These are phyloP conservation scores for Discoglossus pictus DNA, from an alignment of 2,797 vertebrate genomes.

Conservation along the genomic window DNA sequence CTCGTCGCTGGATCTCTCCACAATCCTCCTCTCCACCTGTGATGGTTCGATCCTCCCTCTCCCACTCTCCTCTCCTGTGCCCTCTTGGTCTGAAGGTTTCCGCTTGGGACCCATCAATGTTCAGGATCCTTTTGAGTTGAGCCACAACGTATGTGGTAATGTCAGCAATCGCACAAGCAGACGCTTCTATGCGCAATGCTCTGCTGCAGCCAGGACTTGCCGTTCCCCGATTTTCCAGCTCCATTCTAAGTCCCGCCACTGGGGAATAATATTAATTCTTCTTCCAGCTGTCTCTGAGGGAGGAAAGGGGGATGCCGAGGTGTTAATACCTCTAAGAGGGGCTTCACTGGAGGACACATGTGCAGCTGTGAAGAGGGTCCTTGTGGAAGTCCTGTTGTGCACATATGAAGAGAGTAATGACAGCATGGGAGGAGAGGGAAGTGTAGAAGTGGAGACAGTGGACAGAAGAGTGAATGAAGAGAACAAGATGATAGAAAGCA, in stretches of 20 bases:
- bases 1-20: conserved; percentile 76
- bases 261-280: conserved; percentile 87
- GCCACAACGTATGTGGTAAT: conserved; percentile 90
- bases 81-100: conserved; percentile 54
- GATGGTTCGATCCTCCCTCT: conserved; percentile 71
- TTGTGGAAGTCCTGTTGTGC: conserved; percentile 40
- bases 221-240: conserved; percentile 84
- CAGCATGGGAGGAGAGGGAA: neutral
- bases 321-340: conserved; percentile 6
- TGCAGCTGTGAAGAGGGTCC: conserved; percentile 20
- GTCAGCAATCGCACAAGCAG: conserved; percentile 72
- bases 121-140: conserved; percentile 89
- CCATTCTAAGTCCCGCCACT: conserved; percentile 78
- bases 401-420: neutral
- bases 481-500: neutral
- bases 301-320: neutral
- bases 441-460: too few relatives aligned
- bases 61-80: conserved; percentile 11
- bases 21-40: conserved; percentile 74
- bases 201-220: conserved; percentile 80
- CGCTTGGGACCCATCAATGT: conserved; percentile 79
- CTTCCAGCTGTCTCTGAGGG: conserved; percentile 19
- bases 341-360: conserved; percentile 2
- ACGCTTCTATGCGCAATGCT: conserved; percentile 76
- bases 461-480: neutral